Base-by-base conservation (phyloP, 2,797 vertebrate genomes). In the Serranus cabrilla region DNA sequence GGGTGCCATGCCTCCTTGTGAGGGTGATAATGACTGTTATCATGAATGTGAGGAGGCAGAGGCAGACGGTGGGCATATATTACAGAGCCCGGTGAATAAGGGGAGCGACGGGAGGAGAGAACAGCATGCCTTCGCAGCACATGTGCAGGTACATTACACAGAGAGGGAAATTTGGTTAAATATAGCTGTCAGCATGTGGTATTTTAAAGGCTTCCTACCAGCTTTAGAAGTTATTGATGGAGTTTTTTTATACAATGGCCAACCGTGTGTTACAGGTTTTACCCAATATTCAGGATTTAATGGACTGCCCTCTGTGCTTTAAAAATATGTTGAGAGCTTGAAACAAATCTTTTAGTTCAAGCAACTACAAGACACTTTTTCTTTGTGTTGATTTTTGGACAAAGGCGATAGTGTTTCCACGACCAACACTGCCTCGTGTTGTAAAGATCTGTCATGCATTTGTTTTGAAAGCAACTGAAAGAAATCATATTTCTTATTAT, bases 11-110 rank as follows among this genome's bases (percentile, higher is more conserved):
- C 76, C 81, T 81, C 83, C 81, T 76, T 81, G 85, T 63, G 80
- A 77, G 80, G 69, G 75, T 59, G 81, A 87, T 88, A 91, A 91
- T 91, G 80, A 88, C 80, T 78, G 76, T 82, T 85, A 87, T 84
- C 80, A 64, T 78, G 71, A 73, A 73, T 63, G 80, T 42, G 81
- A 71, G 70, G 20, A 73, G 74, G 87, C 61, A 73, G 73, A 65
- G 58, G 64, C 72, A 82, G 72, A 73, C 20, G n/a, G n/a, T 63
- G 71, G 75, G 60, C 37, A 80, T 68, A 66, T 59, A 81, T 87
- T 80, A 87, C 20, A n/a, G 56, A 70, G 56, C 37, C 21, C 65
- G 34, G 60, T 2, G 27, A 73, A 60, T 64, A 56, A 65, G 17
- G 10, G 59, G 51, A 61, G 54, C 71, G 70, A 23, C 12, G 3